Evolutionary conservation across 2,113 vertebrate genomes (phyloP).

Genomic region (Bambusicola thoracicus): DNA sequence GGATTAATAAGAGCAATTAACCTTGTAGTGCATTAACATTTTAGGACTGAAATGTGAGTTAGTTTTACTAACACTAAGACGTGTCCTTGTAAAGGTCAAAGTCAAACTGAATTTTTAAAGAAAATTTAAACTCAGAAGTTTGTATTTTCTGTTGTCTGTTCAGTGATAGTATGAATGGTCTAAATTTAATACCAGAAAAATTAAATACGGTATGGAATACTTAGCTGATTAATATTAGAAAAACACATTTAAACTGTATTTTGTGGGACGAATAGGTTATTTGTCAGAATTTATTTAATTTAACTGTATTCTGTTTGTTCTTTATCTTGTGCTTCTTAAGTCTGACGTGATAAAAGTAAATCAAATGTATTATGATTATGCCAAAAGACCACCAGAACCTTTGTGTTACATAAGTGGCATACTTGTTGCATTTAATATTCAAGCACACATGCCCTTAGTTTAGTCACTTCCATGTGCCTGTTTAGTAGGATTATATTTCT

Average conservation of each 20-base stretch:
- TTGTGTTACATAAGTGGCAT: neutral
- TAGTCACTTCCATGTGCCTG: neutral
- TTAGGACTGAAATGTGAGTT: conserved; percentile 46
- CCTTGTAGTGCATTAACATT: conserved; percentile 63
- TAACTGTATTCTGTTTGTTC: neutral
- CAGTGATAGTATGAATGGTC: neutral
- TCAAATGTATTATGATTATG: neutral
- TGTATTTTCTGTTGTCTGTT: neutral
- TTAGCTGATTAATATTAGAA: neutral
- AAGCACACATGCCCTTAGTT: neutral
- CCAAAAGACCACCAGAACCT: neutral
- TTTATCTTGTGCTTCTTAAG: neutral
- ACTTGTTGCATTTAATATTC: neutral
- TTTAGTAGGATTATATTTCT: neutral
- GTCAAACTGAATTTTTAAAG: conserved; percentile 24
- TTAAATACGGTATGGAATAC: neutral
- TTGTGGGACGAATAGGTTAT: neutral
- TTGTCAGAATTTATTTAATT: neutral
- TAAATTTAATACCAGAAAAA: neutral
- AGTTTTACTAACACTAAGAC: conserved; percentile 55
- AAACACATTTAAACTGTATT: neutral
- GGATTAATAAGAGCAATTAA: conserved; percentile 69
- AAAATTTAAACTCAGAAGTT: conserved; percentile 13
- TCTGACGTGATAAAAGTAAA: neutral
- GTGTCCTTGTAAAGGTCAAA: conserved; percentile 45